phyloP scores from a whole-genome alignment of 2,113 vertebrate genomes.

The Pelecanoides urinatrix region DNA sequence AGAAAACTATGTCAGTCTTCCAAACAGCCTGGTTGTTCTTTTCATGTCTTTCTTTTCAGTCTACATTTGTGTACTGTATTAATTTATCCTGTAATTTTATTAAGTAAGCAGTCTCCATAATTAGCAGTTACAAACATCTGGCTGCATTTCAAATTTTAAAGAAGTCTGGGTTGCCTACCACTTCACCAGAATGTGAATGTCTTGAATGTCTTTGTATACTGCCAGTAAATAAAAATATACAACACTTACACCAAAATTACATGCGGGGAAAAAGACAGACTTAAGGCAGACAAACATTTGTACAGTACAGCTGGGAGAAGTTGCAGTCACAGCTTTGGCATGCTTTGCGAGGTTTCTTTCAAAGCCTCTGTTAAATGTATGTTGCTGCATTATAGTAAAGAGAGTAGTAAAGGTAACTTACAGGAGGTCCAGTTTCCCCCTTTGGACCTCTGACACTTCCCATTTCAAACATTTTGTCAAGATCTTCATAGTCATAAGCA shows the following conservation, averaged over 20 bases:
- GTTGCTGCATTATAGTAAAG: slow-evolving; percentile 15
- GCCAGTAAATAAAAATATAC: not conserved
- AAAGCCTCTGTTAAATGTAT: slow-evolving; percentile 8
- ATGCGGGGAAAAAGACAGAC: not conserved
- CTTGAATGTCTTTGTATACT: not conserved
- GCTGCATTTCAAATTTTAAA: slow-evolving; percentile 28
- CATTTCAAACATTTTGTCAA: slow-evolving; percentile 82
- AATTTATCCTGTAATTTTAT: not conserved
- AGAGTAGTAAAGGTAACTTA: slow-evolving; percentile 78
- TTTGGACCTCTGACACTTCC: slow-evolving; percentile 85
- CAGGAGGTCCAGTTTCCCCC: slow-evolving; percentile 89
- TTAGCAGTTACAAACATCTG: not conserved
- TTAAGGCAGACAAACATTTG: slow-evolving; percentile 43
- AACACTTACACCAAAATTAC: slow-evolving; percentile 19
- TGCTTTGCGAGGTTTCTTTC: not conserved
- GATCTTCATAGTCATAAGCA: slow-evolving; percentile 87
- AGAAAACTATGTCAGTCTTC: not conserved
- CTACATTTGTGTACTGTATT: not conserved
- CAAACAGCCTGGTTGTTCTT: not conserved
- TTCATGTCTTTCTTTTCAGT: not conserved
- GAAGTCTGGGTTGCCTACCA: not conserved
- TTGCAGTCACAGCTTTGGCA: slow-evolving; percentile 5
- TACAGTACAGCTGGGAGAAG: not conserved
- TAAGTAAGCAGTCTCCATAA: not conserved
- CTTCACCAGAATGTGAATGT: not conserved